Conservation (phyloP, 2,797 vertebrate species). For the Sebastes hubbsi region DNA sequence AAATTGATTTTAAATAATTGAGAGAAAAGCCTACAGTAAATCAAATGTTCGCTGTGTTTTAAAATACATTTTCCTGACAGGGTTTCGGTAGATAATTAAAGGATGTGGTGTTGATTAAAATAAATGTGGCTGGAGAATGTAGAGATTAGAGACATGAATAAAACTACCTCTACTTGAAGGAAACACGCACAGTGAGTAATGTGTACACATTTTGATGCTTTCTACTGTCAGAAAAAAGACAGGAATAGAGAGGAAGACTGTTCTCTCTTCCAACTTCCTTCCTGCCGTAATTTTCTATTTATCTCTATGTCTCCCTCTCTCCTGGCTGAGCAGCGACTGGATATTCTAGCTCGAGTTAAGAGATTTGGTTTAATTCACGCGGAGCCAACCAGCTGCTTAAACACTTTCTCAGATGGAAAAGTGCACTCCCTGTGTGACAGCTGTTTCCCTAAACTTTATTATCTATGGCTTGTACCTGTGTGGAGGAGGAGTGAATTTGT, state of each 20-base stretch:
- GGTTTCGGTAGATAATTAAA: not conserved
- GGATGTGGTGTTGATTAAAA: not conserved
- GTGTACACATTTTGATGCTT: not conserved
- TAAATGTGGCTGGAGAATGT: not conserved
- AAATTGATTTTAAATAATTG: not conserved
- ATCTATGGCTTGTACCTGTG: constrained; percentile 32
- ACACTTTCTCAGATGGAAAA: constrained; percentile 45
- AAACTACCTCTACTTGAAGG: not conserved
- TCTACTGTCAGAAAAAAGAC: not conserved
- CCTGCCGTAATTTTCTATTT: not conserved
- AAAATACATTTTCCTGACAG: not conserved
- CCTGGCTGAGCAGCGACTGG: constrained; percentile 1
- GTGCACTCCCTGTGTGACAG: constrained; percentile 22
- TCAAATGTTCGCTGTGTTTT: not conserved
- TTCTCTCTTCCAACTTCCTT: not conserved
- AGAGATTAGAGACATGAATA: not conserved
- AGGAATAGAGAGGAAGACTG: not conserved
- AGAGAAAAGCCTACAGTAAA: not conserved
- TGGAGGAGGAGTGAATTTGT: constrained; percentile 44
- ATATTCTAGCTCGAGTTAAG: constrained; percentile 36
- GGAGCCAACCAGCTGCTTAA: constrained; percentile 43
- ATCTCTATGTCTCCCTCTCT: constrained; percentile 5
- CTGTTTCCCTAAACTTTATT: constrained; percentile 47
- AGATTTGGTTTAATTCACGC: constrained; percentile 50
- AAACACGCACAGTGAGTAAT: not conserved